Evolutionary conservation across 2,797 vertebrate species (phyloP), one percentile per base, ranked within the genome.

Genomic region (Rallus crepitans): DNA sequence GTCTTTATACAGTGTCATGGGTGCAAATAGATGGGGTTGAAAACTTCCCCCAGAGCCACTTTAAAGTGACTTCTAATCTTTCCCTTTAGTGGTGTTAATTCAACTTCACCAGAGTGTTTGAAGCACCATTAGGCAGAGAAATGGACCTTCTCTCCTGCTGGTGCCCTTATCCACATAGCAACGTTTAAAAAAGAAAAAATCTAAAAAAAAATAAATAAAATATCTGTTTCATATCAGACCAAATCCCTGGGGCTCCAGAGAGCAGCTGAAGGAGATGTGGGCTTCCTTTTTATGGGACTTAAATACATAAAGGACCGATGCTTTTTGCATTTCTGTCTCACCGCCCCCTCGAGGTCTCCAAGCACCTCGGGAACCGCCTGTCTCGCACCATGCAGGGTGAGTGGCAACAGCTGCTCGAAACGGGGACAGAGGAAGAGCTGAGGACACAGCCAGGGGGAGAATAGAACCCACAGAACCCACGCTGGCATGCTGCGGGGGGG

Each of bases 41-140:
- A 75, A 94, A 90, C 50, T 93, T 92, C 64, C 94, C 94, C 93
- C 81, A 63, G 94, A 95, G 92, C 81, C 92, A 53, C 91, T 96
- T 95, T 89, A 95, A 91, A 93, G 80, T 60, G 83, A 69, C 75
- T 92, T 68, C 84, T 93, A 96, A 96, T 97, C 93, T 92, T 81
- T 88, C 95, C 90, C 93, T 96, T 96, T 93, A 92, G 94, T 87
- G 92, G 89, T 71, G 91, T 96, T 95, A 93, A 96, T 95, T 95
- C 92, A 79, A 76, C 94, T 89, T 90, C 85, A 59, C 61, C 57
- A 79, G 79, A 85, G 59, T 61, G 66, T 90, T 95, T 93, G 90
- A 92, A 96, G 89, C 89, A 89, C 87, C 89, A 92, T 96, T 96
- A 96, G 95, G 95, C 96, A 96, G 92, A 94, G 90, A 95, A 97